Evolutionary conservation across 2,797 vertebrate genomes (phyloP), one percentile per base, ranked within the genome.

Genomic region (Denticeps clupeoides): DNA sequence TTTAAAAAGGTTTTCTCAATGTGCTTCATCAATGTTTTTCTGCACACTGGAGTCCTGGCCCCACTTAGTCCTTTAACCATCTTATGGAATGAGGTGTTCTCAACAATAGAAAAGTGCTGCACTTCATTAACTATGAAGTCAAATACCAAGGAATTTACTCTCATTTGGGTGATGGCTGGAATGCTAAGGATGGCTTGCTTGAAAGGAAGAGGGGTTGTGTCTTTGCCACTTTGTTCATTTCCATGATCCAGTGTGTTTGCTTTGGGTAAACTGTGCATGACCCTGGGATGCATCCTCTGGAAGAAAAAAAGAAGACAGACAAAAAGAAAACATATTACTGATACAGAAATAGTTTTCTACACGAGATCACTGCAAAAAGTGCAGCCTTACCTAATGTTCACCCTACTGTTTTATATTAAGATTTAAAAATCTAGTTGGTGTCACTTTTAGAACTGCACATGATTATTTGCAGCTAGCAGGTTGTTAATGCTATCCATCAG

Each of bases 31-130:
- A 47, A 23, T 37, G 31, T 47, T 47, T 47, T 37, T 15, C 45
- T 47, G 31, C 45, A 41, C 23, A 50, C 15, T 16, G 47, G 35
- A 3, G 23, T 50, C 38, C 16, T 50, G 3, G 47, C 47, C 35
- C 37, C 47, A 50, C 23, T 18, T 10, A 50, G 19, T 40, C 47
- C 47, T 50, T 50, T 47, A 10, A 50, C 22, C 35, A 28, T 13
- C 42, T 45, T 45, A 13, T n/a, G 23, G 23, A 45, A 45, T 45
- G 24, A 3, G 11, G 7, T 7, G 7, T 45, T 13, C 42, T 45
- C 42, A 8, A 45, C 42, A 16, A 28, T 23, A 19, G 46, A 33
- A 23, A 48, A 48, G 29, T 29, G 32, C 37, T 50, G 48, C 26
- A 50, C 48, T 13, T 50, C 24, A 5, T 11, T 15, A 18, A 50